Conservation (phyloP, 2,797 vertebrate species). For the Argyrosomus regius region DNA sequence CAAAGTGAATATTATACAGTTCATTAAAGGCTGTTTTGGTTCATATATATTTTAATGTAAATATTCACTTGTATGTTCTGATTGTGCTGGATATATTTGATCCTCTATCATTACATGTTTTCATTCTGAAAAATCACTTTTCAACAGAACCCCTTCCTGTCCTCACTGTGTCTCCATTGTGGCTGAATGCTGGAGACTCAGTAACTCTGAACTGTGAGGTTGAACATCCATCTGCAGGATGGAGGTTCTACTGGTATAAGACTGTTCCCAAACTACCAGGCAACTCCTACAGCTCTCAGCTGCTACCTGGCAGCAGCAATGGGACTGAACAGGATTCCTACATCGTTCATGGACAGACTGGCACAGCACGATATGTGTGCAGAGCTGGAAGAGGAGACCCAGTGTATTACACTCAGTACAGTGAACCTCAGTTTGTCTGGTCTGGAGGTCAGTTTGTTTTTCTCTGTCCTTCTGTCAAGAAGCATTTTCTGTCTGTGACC, state of each 20-base stretch:
- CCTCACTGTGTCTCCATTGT: slow-evolving; percentile 55
- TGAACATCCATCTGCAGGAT: slow-evolving; percentile 39
- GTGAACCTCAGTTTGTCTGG: slow-evolving; percentile 32
- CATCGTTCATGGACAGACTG: slow-evolving; percentile 26
- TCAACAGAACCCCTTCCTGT: slow-evolving; percentile 24
- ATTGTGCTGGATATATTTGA: neutral
- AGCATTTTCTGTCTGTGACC: neutral
- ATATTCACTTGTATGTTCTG: neutral
- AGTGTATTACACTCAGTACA: slow-evolving; percentile 4
- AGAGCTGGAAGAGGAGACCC: slow-evolving; percentile 58
- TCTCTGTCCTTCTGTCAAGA: too few species aligned
- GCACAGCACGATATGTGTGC: slow-evolving; percentile 54
- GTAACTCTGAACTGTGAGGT: slow-evolving; percentile 50
- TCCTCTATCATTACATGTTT: neutral
- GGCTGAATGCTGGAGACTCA: slow-evolving; percentile 60
- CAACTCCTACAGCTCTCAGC: slow-evolving; percentile 18
- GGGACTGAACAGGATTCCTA: slow-evolving; percentile 36
- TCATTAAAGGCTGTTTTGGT: too few species aligned
- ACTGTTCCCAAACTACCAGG: neutral
- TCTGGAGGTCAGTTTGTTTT: slow-evolving; percentile 45
- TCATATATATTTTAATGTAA: neutral
- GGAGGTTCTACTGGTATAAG: slow-evolving; percentile 67
- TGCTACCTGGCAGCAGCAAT: slow-evolving; percentile 38
- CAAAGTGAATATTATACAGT: too few species aligned
- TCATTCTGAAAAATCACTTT: neutral